Conservation (phyloP, 1,140 invertebrate genomes). For the Ostrea edulis region DNA sequence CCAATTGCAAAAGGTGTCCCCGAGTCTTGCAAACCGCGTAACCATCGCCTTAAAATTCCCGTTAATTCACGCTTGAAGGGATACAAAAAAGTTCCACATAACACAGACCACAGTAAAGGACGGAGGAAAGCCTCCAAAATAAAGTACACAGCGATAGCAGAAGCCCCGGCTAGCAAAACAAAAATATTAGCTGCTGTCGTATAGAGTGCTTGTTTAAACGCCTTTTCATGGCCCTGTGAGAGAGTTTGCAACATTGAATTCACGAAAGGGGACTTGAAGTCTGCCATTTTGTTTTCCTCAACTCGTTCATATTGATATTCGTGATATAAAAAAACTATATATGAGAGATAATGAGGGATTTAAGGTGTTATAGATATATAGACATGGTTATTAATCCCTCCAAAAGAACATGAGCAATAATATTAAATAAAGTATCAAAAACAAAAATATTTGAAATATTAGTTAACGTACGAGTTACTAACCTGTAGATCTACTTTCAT, state of each 20-base stretch:
- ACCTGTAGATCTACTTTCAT: slow-evolving; percentile 11
- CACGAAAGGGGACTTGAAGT: slow-evolving; percentile 51
- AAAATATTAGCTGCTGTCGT: slow-evolving; percentile 78
- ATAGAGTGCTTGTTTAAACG: slow-evolving; percentile 80
- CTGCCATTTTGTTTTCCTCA: slow-evolving; percentile 46
- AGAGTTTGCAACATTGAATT: slow-evolving; percentile 64
- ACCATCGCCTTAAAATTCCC: slow-evolving; percentile 86
- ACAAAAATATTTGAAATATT: background rate
- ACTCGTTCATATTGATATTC: background rate
- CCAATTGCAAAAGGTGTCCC: slow-evolving; percentile 84
- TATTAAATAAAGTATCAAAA: too few relatives aligned
- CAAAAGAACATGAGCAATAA: too few relatives aligned
- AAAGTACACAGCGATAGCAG: slow-evolving; percentile 86
- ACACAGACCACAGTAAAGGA: slow-evolving; percentile 94
- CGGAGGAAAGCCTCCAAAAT: slow-evolving; percentile 94
- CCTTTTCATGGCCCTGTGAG: slow-evolving; percentile 86
- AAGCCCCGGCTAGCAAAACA: slow-evolving; percentile 71
- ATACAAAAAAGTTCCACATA: slow-evolving; percentile 94
- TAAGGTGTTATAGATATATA: background rate
- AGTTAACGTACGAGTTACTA: background rate
- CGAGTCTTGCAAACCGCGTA: slow-evolving; percentile 78
- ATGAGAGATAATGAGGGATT: background rate
- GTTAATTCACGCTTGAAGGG: slow-evolving; percentile 91
- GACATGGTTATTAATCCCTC: background rate
- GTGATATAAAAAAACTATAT: background rate